Evolutionary conservation across 1,140 invertebrate genomes (phyloP).

Genomic region (Hirudo medicinalis): DNA sequence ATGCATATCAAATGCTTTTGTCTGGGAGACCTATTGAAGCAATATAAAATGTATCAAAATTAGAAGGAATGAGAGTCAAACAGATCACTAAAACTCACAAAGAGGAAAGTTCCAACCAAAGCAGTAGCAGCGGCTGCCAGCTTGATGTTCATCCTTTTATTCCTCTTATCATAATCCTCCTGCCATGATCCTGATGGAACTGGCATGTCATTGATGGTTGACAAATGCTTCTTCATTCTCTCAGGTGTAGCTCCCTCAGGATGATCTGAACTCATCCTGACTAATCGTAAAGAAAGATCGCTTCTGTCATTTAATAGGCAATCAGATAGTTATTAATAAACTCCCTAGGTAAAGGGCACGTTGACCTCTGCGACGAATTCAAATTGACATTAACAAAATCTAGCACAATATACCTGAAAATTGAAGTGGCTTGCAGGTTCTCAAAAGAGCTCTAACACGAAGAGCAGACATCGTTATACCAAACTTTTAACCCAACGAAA

Average conservation of each 20-base stretch:
- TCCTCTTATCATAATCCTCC: constrained; percentile 21
- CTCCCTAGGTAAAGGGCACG: too few relatives aligned
- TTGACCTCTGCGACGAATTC: too few relatives aligned
- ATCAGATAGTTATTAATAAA: too few relatives aligned
- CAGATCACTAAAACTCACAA: not conserved
- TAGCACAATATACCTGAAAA: too few relatives aligned
- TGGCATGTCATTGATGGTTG: constrained; percentile 20
- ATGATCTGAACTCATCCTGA: not conserved
- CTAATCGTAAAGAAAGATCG: not conserved
- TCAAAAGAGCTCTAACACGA: too few relatives aligned
- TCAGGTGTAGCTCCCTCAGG: not conserved
- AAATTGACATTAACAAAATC: too few relatives aligned
- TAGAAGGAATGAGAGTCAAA: not conserved
- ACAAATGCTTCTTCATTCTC: not conserved
- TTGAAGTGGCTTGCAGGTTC: too few relatives aligned
- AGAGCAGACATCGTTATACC: too few relatives aligned
- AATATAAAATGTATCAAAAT: not conserved
- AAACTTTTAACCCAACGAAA: too few relatives aligned
- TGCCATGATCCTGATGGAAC: constrained; percentile 24
- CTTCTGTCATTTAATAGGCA: not conserved
- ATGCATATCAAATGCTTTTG: not conserved
- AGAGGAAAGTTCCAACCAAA: not conserved
- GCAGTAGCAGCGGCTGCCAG: not conserved
- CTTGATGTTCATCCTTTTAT: constrained; percentile 20
- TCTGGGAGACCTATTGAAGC: not conserved